Evolutionary conservation across 1,140 invertebrate species (phyloP), one percentile per base, ranked within the genome.

Genomic region (Amyelois transitella): DNA sequence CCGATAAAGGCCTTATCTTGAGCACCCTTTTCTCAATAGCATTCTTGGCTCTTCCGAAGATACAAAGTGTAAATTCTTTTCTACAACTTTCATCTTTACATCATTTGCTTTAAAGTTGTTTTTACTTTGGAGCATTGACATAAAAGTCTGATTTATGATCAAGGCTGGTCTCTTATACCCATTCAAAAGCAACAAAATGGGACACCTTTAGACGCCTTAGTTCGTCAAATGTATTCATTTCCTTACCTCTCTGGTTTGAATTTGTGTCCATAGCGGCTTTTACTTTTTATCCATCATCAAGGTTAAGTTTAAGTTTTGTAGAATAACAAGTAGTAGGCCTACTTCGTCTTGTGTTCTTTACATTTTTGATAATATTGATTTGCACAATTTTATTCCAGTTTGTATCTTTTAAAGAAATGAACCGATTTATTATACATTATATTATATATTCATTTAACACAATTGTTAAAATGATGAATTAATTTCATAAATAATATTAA

Each of bases 1-100:
- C 68, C 81, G 75, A 77, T 85, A 80, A 78, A 81, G 70, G 66
- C 60, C 71, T 80, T 78, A 81, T 81, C 79, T 75, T 55, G 69
- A 77, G 70, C 70, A 72, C 73, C 77, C 74, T 83, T 78, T 77
- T 77, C 70, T 79, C 74, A 71, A 75, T 78, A 78, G 72, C 69
- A 79, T 83, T 80, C 70, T 77, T 63, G 58, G 51, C 57, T 59
- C 60, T 54, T 65, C 50, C 51, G 71, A 73, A 74, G 72, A 78
- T 78, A 72, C 64, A 75, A 66, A 58, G 66, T 69, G 28, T 54
- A 38, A 48, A 53, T 50, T 64, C 44, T 43, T 53, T 18, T 51
- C 43, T 43, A 54, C 60, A 43, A 72, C 32, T 75, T 59, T 73
- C 43, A 57, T 73, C 73, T 72, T 72, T 80, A 50, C 55, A 8